Base-by-base conservation (phyloP, 2,113 vertebrate genomes). In the Corydoras maculifer region DNA sequence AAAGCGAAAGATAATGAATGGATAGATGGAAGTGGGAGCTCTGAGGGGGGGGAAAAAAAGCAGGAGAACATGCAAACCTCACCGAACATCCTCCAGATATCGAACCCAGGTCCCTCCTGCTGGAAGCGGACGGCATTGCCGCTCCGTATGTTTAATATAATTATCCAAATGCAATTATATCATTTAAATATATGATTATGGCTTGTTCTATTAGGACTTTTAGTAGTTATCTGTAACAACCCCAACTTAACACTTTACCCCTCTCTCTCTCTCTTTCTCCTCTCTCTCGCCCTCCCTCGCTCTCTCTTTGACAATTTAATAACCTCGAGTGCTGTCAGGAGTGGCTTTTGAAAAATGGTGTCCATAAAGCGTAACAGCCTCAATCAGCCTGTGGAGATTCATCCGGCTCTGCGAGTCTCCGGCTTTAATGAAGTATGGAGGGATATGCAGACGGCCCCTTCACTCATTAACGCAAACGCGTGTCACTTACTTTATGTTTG, bases 301-400 rank as follows among this genome's bases (percentile, higher is more conserved):
- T 66, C 58, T 73, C 68, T 80, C 77, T 81, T 91, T 92, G 93
- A 94, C 92, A 94, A 91, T 94, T 95, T 96, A 96, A 97, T 97
- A 97, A 96, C 93, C 92, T 91, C 89, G 83, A 94, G 92, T 93
- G 93, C 95, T 97, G 96, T 97, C 95, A 94, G 89, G 90, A 90
- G 84, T 88, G 81, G 89, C 93, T 91, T 93, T 93, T 98, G 93
- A 98, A 93, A 95, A 94, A 95, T 94, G 88, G 93, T 91, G 88
- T 92, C 95, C 93, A 95, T 97, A 95, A 96, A 96, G 93, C 88
- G 92, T 93, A 95, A 96, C 93, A 89, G 93, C 93, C 94, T 94
- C 94, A 93, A 95, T 97, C 94, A 96, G 92, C 91, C 88, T 88
- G 90, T 88, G 90, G 91, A 93, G 93, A 93, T 94, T 93, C 85